These are phyloP conservation scores for Thymallus thymallus DNA, from an alignment of 2,113 vertebrate species.

Conservation along the genomic window DNA sequence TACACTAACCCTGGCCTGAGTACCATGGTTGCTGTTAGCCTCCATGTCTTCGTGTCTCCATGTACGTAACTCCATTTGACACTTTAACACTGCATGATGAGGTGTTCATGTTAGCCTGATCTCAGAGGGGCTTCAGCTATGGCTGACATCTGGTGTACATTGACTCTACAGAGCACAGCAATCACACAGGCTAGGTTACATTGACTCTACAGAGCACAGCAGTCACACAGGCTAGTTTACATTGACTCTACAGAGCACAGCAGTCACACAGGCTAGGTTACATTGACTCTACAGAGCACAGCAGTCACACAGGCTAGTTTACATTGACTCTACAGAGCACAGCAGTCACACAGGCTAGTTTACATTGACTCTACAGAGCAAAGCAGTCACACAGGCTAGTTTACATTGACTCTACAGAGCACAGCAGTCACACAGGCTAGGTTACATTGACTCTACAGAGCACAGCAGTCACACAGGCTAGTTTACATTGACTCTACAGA, in stretches of 20 bases:
- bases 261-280: neutral
- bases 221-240: neutral
- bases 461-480: neutral
- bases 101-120: no score
- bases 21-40: no score
- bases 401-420: neutral
- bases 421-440: neutral
- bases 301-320: neutral
- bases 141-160: neutral
- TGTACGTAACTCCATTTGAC: no score
- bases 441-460: neutral
- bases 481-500: neutral
- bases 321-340: neutral
- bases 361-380: neutral
- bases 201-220: neutral
- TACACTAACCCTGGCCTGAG: no score
- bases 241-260: neutral
- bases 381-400: neutral
- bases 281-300: neutral
- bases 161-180: neutral
- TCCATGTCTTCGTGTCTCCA: no score
- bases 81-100: no score
- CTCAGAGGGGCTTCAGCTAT: no score
- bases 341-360: neutral
- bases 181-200: neutral